Percentiles rank a stretch among this genome's conserved stretches.
These are phyloP conservation scores for Hemistola chrysoprasaria DNA, from an alignment of 2,888 invertebrate species.

Conservation along the genomic window DNA sequence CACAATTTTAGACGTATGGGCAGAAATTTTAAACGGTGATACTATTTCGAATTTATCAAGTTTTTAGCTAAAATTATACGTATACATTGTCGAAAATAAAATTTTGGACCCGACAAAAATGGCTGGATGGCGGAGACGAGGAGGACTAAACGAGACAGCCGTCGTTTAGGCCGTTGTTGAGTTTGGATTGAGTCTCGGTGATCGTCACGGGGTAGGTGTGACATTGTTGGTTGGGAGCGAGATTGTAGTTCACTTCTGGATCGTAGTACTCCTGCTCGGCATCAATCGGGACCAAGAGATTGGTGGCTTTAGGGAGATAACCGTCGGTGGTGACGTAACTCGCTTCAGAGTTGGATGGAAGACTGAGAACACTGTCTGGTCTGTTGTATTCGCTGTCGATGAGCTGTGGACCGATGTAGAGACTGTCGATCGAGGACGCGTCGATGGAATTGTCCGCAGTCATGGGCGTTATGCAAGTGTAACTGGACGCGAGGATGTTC, in stretches of 20 bases:
- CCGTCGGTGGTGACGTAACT: constrained; percentile 67
- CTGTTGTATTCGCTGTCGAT: constrained; percentile 65
- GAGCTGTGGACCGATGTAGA: constrained; percentile 64
- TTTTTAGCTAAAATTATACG: constrained; percentile 62
- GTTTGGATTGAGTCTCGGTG: constrained; percentile 70
- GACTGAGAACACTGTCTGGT: constrained; percentile 72
- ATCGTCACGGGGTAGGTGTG: constrained; percentile 76
- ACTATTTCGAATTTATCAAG: constrained; percentile 70
- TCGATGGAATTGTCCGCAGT: constrained; percentile 69
- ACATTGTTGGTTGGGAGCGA: constrained; percentile 72
- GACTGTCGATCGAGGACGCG: constrained; percentile 62
- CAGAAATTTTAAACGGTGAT: constrained; percentile 50
- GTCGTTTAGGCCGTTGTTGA: constrained; percentile 82
- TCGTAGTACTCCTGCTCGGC: constrained; percentile 78
- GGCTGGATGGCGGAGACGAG: constrained; percentile 30
- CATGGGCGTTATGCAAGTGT: constrained; percentile 66
- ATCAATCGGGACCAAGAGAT: constrained; percentile 78
- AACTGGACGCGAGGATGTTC: constrained; percentile 75
- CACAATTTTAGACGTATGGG: constrained; percentile 31
- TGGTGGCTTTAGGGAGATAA: constrained; percentile 69
- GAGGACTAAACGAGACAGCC: constrained; percentile 83
- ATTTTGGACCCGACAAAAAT: constrained; percentile 70
- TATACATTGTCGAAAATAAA: constrained; percentile 67
- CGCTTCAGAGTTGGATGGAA: constrained; percentile 57
- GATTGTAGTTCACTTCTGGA: constrained; percentile 77